Base-by-base conservation (phyloP, 1,140 invertebrate species). In the Diorhabda carinulata region DNA sequence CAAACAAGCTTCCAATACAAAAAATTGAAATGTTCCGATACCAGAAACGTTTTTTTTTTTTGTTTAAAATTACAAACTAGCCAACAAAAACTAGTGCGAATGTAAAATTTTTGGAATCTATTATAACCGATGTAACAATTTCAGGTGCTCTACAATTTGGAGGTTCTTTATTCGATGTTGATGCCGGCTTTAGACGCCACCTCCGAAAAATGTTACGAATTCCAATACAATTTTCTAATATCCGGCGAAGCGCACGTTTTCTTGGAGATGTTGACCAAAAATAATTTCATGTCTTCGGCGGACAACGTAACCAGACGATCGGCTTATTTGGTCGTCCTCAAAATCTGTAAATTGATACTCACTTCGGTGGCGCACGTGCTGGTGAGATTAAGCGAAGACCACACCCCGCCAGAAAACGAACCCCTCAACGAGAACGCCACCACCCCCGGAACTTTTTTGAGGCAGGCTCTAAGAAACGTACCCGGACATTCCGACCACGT, bases 121-220 rank as follows among this genome's bases (percentile, higher is more conserved):
- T 25, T 25, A 1, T 25, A 25, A 25, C 25, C 25, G 25, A 25
- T 25, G 25, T 25, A 25, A 25, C 25, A 25, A 25, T 52, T 52
- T n/a, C 67, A 76, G 75, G 78, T 82, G 0, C 70, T 79, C 44
- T 81, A 79, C 62, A 83, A 84, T 70, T 81, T 86, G 70, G 82
- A 96, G 88, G 94, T 97, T 59, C 82, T 96, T 61, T 97, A 98
- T 80, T 90, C 93, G 61, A 85, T 98, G 77, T 83, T 98, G 52
- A 96, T 98, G 90, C 96, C 96, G 9, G 93, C 95, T 6, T 81
- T 90, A 43, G 93, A 95, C 75, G 90, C 92, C 3, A 84, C 91
- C 71, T 87, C 91, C 1, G 93, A 97, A 56, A 90, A 91, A 74
- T 89, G 93, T 44, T 89, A 91, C 77, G 90, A 92, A 78, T 93